phyloP scores from a whole-genome alignment of 2,888 invertebrate species.

The Clitarchus hookeri region DNA sequence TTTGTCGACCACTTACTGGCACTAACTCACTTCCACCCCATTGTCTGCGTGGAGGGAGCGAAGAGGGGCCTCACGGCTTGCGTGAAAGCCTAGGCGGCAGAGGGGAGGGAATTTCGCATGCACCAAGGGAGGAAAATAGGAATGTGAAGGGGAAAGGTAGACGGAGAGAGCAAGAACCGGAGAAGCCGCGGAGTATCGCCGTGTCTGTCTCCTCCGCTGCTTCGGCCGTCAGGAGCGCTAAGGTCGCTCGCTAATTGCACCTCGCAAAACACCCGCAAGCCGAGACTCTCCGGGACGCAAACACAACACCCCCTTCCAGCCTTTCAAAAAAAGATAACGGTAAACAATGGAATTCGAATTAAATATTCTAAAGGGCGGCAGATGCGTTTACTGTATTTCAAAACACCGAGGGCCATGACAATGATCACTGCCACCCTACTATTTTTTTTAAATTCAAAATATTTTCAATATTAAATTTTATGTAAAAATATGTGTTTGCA shows the following conservation, averaged over 20 bases:
- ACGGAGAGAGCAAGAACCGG: not conserved
- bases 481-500: no score
- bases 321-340: not conserved
- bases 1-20: conserved; percentile 38
- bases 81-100: not conserved
- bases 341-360: not conserved
- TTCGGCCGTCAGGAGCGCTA: not conserved
- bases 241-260: not conserved
- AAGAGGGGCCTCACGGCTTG: no score
- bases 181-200: not conserved
- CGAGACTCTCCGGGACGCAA: not conserved
- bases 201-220: not conserved
- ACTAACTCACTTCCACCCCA: conserved; percentile 38
- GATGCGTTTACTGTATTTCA: no score
- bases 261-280: not conserved
- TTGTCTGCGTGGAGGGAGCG: conserved; percentile 28
- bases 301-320: not conserved
- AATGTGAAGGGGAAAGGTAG: not conserved
- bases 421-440: no score
- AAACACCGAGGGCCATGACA: no score
- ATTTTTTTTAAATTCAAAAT: no score
- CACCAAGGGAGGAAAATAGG: not conserved
- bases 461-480: no score
- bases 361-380: not conserved
- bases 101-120: not conserved